Percentiles rank a stretch among this genome's conserved stretches.
Evolutionary conservation across 2,888 invertebrate species (phyloP).

Genomic region (Mesodorylaimus sp.): DNA sequence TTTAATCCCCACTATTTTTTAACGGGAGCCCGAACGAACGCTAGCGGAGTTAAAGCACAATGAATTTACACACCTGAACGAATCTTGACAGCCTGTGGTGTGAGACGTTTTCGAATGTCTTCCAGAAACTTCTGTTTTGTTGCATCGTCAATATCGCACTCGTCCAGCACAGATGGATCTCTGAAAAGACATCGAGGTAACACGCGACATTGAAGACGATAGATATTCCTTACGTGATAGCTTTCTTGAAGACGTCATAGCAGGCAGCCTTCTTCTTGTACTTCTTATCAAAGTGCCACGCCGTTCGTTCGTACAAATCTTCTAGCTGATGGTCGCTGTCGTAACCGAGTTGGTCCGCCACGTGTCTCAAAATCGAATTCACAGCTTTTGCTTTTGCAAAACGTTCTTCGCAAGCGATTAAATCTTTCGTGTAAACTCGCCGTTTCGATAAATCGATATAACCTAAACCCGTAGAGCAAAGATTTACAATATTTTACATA

Average conservation of each 20-base stretch:
- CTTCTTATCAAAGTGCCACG: constrained; percentile 94
- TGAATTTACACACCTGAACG: constrained; percentile 66
- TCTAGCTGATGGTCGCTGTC: constrained; percentile 78
- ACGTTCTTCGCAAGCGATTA: constrained; percentile 91
- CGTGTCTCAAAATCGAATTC: constrained; percentile 88
- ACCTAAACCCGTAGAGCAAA: too few relatives aligned
- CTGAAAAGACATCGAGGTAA: constrained; percentile 38
- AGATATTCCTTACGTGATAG: constrained; percentile 55
- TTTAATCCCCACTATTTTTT: too few relatives aligned
- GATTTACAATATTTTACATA: too few relatives aligned
- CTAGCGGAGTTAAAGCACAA: too few relatives aligned
- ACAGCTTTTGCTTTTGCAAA: constrained; percentile 57
- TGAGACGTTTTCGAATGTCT: constrained; percentile 84
- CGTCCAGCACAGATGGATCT: constrained; percentile 79
- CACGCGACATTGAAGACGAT: constrained; percentile 4
- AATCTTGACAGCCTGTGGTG: constrained; percentile 90
- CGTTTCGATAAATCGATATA: constrained; percentile 99
- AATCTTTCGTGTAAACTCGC: constrained; percentile 90
- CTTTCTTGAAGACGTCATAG: constrained; percentile 95
- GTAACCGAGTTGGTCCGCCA: constrained; percentile 79
- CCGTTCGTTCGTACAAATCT: constrained; percentile 81
- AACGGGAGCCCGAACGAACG: too few relatives aligned
- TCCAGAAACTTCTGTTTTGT: constrained; percentile 76
- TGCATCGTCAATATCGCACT: constrained; percentile 76
- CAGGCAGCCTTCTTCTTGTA: constrained; percentile 85